Percentiles rank a stretch among this genome's conserved stretches.
phyloP scores from a whole-genome alignment of 92 coral and sea anemone genomes.

The Heteractis magnifica region DNA sequence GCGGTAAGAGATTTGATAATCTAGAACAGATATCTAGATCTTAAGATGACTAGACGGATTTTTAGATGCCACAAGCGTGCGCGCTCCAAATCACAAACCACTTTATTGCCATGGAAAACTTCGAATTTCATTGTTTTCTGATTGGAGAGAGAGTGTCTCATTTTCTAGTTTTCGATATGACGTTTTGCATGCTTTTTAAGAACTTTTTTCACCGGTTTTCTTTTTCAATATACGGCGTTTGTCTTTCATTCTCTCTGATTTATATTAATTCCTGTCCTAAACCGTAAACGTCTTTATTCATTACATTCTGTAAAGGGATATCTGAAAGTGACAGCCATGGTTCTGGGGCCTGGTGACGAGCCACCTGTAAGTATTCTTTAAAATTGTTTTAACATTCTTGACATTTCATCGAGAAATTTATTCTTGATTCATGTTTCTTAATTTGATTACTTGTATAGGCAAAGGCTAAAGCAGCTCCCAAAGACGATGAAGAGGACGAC shows the following conservation, averaged over 20 bases:
- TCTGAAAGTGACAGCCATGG: slow-evolving; percentile 80
- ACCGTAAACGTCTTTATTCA: neutral
- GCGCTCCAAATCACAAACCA: too few species aligned
- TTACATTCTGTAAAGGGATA: slow-evolving; percentile 60
- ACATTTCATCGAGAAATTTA: neutral
- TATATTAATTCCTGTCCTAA: neutral
- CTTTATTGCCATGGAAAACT: too few species aligned
- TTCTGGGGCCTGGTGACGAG: slow-evolving; percentile 81
- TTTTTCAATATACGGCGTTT: too few species aligned
- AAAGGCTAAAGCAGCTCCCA: slow-evolving; percentile 42
- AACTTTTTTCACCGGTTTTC: too few species aligned
- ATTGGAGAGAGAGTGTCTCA: too few species aligned
- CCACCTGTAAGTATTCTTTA: slow-evolving; percentile 75
- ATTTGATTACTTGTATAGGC: slow-evolving; percentile 17
- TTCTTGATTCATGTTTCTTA: neutral
- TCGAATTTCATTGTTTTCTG: too few species aligned
- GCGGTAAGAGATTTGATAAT: slow-evolving; percentile 41
- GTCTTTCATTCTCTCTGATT: neutral
- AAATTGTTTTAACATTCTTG: neutral
- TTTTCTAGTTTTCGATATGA: too few species aligned
- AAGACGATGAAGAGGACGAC: slow-evolving; percentile 51
- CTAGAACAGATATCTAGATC: neutral
- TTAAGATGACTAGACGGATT: neutral
- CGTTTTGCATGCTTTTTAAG: too few species aligned
- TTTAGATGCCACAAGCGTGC: neutral